A percentile compares a stretch with the other conserved stretches of the same genome.
Evolutionary conservation across 2,113 vertebrate species (phyloP).

Genomic region (Sander vitreus): DNA sequence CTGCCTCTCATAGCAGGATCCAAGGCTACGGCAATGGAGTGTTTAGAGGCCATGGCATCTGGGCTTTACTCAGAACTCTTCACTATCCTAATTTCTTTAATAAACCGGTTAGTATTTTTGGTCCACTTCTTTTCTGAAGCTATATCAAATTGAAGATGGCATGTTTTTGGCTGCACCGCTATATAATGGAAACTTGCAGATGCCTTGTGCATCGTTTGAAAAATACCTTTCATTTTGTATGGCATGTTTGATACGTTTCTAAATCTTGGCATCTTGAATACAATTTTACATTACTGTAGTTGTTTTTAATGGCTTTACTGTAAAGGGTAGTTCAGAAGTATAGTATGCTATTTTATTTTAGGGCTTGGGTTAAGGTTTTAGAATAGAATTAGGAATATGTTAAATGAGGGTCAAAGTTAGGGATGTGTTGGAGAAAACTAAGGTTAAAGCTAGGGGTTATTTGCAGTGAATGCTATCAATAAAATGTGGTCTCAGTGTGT

Average conservation of each 20-base stretch:
- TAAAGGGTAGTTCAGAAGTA: not conserved
- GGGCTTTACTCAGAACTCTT: conserved; percentile 95
- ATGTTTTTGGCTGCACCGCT: not conserved
- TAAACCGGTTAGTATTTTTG: conserved; percentile 89
- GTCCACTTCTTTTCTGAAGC: not conserved
- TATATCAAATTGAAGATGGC: not conserved
- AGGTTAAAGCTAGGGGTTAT: conserved; percentile 49
- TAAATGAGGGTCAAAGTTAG: conserved; percentile 6
- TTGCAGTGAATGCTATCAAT: conserved; percentile 47
- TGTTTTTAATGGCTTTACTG: not conserved
- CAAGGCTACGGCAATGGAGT: conserved; percentile 92
- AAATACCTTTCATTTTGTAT: not conserved
- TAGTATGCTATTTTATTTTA: not conserved
- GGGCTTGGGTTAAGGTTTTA: not conserved
- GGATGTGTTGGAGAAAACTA: conserved; percentile 9
- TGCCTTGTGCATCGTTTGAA: not conserved
- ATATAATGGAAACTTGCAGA: not conserved
- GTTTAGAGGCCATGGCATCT: conserved; percentile 92
- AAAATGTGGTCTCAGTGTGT: conserved; percentile 26
- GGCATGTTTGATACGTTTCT: not conserved
- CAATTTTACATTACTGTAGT: not conserved
- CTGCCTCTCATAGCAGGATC: conserved; percentile 80
- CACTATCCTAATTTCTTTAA: conserved; percentile 91
- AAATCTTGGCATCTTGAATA: not conserved
- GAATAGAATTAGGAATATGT: not conserved